Evolutionary conservation across 1,140 invertebrate species (phyloP).

Genomic region (Drosophila pruinosa): DNA sequence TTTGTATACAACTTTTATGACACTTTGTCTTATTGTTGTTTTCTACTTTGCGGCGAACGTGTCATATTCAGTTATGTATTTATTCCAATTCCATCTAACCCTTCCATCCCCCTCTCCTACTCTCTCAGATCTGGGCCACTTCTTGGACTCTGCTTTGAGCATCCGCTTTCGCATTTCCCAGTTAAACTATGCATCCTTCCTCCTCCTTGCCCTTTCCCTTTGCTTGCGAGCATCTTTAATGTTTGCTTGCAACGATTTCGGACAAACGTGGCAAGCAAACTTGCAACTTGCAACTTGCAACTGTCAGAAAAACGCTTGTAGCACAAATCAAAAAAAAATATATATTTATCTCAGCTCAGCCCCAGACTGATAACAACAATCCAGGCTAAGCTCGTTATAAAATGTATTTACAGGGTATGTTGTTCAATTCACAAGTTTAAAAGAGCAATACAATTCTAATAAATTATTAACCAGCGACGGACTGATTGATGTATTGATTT

Average conservation of each 20-base stretch:
- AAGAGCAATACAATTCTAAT: too few relatives aligned
- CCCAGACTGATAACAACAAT: background rate
- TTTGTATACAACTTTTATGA: constrained; percentile 80
- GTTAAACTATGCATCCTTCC: constrained; percentile 27
- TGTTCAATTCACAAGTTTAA: too few relatives aligned
- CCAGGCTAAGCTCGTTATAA: background rate
- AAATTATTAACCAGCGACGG: too few relatives aligned
- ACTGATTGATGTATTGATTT: background rate
- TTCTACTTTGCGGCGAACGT: constrained; percentile 76
- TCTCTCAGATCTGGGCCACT: constrained; percentile 14
- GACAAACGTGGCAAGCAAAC: constrained; percentile 6
- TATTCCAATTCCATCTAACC: constrained; percentile 57
- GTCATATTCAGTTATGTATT: constrained; percentile 80
- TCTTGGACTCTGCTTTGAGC: constrained; percentile 51
- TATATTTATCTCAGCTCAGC: background rate
- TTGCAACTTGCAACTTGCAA: constrained; percentile 35
- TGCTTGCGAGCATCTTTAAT: background rate
- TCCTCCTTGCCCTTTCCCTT: too few relatives aligned
- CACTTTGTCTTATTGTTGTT: constrained; percentile 77
- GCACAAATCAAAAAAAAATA: constrained; percentile 26
- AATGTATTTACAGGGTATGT: background rate
- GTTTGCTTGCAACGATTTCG: constrained; percentile 6
- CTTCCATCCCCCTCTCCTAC: background rate
- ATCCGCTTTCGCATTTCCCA: constrained; percentile 68
- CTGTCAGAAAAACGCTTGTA: constrained; percentile 44